These are phyloP conservation scores for Hoplostethus atlanticus DNA, from an alignment of 2,797 vertebrate genomes.

Conservation along the genomic window DNA sequence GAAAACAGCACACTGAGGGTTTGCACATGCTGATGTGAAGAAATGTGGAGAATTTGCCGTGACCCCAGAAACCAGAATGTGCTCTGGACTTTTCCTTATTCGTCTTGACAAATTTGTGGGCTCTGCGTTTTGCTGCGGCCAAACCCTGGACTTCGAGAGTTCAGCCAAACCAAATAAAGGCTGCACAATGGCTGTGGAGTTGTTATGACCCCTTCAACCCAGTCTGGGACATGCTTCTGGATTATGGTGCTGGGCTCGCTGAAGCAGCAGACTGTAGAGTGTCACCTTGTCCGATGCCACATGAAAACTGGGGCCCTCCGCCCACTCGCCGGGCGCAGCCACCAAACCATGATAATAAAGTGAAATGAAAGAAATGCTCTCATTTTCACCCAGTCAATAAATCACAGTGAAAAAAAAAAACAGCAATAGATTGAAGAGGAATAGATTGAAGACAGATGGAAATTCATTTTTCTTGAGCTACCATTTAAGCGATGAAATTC, in stretches of 20 bases:
- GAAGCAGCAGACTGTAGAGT: slow-evolving; percentile 15
- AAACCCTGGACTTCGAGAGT: slow-evolving; percentile 72
- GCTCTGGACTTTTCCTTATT: slow-evolving; percentile 59
- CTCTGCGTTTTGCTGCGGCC: slow-evolving; percentile 56
- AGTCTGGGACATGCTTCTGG: slow-evolving; percentile 45
- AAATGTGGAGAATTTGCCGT: slow-evolving; percentile 66
- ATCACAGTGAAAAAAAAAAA: slow-evolving; percentile 54
- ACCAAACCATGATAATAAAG: slow-evolving; percentile 48
- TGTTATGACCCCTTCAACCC: slow-evolving; percentile 65
- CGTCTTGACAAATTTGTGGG: slow-evolving; percentile 80
- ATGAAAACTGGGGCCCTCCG: slow-evolving; percentile 19
- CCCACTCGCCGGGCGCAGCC: slow-evolving; percentile 27
- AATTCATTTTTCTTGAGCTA: slow-evolving; percentile 53
- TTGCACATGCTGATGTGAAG: slow-evolving; percentile 50
- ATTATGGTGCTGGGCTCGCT: slow-evolving; percentile 31
- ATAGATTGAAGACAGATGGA: slow-evolving; percentile 55
- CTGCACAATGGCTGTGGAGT: slow-evolving; percentile 56
- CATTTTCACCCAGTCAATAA: slow-evolving; percentile 57
- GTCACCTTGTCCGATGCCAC: slow-evolving; percentile 55
- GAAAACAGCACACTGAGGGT: slow-evolving; percentile 70
- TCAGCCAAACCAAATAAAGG: slow-evolving; percentile 82
- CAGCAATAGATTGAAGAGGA: slow-evolving; percentile 19
- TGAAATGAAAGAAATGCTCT: slow-evolving; percentile 48
- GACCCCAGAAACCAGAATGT: slow-evolving; percentile 77
- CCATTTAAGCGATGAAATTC: slow-evolving; percentile 39